phyloP scores from a whole-genome alignment of 2,888 invertebrate species.

The Cephus nigrinus region DNA sequence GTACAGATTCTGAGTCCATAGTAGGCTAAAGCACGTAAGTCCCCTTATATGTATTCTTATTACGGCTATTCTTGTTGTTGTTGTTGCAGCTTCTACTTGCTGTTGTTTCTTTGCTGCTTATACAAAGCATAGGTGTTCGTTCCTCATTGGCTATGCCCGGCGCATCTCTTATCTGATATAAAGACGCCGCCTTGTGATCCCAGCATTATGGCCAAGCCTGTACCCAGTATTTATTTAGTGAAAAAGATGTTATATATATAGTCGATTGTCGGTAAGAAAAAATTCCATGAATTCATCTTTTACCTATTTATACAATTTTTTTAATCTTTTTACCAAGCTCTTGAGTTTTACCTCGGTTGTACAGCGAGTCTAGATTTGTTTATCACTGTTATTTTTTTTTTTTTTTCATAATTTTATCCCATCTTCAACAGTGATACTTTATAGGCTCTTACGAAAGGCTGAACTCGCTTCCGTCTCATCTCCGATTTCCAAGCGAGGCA shows the following conservation, averaged over 20 bases:
- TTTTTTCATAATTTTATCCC: too few relatives aligned
- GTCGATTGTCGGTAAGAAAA: too few relatives aligned
- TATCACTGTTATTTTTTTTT: too few relatives aligned
- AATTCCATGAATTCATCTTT: too few relatives aligned
- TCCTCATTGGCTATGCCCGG: slow-evolving; percentile 48
- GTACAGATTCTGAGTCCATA: neutral
- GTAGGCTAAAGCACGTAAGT: neutral
- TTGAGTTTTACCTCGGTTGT: too few relatives aligned
- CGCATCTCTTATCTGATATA: slow-evolving; percentile 55
- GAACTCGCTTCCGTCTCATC: too few relatives aligned
- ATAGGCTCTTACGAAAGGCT: too few relatives aligned
- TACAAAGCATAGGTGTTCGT: slow-evolving; percentile 37
- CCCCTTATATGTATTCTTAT: neutral
- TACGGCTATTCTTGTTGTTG: neutral
- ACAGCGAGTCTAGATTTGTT: too few relatives aligned
- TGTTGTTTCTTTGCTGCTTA: neutral
- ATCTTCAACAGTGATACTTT: too few relatives aligned
- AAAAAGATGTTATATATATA: neutral
- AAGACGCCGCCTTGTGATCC: slow-evolving; percentile 46
- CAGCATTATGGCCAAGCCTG: neutral
- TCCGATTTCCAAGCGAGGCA: too few relatives aligned
- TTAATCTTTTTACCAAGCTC: too few relatives aligned
- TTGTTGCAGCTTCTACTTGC: neutral
- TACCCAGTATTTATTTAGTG: neutral
- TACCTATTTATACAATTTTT: too few relatives aligned